These are phyloP conservation scores for Corythucha ciliata DNA, from an alignment of 2,888 invertebrate genomes.

Conservation along the genomic window DNA sequence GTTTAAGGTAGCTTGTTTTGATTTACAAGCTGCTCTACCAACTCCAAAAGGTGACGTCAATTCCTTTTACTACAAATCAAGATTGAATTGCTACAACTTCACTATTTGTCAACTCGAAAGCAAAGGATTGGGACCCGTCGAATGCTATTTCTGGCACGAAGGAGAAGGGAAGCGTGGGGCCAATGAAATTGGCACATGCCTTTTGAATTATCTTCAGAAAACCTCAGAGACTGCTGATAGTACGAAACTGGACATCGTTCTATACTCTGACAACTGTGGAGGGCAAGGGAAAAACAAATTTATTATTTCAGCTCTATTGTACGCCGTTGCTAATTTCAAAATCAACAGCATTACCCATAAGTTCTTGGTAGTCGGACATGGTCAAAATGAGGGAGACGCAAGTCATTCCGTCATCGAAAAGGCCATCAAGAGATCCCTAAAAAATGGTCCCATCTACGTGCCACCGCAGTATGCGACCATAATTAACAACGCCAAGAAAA, in stretches of 20 bases:
- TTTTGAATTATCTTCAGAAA: conserved; percentile 17
- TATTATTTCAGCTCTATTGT: conserved; percentile 27
- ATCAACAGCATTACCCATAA: conserved; percentile 28
- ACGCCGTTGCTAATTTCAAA: conserved; percentile 7
- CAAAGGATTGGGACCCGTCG: neutral
- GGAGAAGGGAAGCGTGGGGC: conserved; percentile 26
- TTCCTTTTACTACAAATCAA: conserved; percentile 34
- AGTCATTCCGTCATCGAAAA: conserved; percentile 34
- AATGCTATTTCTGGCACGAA: conserved; percentile 32
- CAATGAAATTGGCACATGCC: conserved; percentile 30
- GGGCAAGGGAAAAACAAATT: conserved; percentile 36
- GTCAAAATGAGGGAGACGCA: conserved; percentile 35
- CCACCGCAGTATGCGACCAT: conserved; percentile 28
- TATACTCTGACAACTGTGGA: conserved; percentile 36
- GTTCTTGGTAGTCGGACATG: conserved; percentile 34
- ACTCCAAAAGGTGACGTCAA: conserved; percentile 33
- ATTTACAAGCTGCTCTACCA: conserved; percentile 32
- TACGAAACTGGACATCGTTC: conserved; percentile 15
- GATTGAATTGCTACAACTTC: conserved; percentile 33
- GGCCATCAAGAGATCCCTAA: conserved; percentile 26
- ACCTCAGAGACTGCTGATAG: neutral
- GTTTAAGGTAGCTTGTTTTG: neutral
- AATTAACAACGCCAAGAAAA: conserved; percentile 29
- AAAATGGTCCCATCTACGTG: conserved; percentile 26
- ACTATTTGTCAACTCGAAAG: conserved; percentile 25